phyloP scores from a whole-genome alignment of 2,113 vertebrate genomes.

The Lophura nycthemera region DNA sequence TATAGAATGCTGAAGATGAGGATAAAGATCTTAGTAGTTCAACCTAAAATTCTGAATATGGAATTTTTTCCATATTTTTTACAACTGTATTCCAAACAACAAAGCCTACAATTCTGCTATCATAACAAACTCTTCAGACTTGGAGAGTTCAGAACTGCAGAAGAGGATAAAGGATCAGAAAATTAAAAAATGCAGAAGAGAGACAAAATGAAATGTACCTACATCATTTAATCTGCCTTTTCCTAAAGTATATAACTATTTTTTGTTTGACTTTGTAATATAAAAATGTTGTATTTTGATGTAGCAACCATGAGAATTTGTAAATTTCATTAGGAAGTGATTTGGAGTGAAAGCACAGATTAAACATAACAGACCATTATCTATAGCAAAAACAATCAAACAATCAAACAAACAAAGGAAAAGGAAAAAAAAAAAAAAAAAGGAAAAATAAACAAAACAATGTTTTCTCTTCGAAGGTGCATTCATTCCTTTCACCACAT shows the following conservation, averaged over 20 bases:
- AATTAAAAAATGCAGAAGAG: background rate
- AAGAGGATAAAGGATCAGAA: background rate
- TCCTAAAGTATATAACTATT: too few relatives aligned
- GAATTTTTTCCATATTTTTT: too few relatives aligned
- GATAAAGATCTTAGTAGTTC: background rate
- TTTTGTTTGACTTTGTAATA: background rate
- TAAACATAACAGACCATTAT: background rate
- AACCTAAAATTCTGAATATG: background rate
- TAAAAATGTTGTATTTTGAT: background rate
- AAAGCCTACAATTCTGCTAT: background rate
- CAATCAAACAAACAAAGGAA: too few relatives aligned
- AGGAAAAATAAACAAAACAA: background rate
- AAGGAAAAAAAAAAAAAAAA: too few relatives aligned
- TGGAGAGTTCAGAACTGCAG: background rate
- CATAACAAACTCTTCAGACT: background rate
- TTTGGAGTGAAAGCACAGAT: background rate
- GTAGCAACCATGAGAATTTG: background rate
- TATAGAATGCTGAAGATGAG: background rate
- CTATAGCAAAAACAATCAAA: too few relatives aligned
- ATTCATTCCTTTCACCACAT: background rate
- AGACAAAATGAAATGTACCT: background rate
- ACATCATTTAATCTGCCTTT: background rate
- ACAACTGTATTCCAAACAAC: background rate
- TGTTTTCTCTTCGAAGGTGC: background rate
- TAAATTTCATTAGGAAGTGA: background rate